phyloP scores from a whole-genome alignment of 2,888 invertebrate genomes.

The Eupsilia transversa region DNA sequence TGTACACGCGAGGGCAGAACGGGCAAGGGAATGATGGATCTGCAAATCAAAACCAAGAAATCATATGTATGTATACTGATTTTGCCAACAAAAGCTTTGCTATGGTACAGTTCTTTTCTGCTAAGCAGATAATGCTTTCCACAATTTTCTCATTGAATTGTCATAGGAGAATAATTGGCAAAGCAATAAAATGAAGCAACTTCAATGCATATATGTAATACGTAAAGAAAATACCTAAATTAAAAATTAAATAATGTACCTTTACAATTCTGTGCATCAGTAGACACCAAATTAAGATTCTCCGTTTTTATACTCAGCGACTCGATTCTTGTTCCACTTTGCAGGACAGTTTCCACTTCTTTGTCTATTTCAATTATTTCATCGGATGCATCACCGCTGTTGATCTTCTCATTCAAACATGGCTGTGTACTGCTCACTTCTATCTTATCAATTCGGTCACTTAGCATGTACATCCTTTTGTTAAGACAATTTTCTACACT shows the following conservation, averaged over 20 bases:
- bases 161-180: neutral
- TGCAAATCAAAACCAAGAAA: constrained; percentile 59
- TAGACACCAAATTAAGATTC: constrained; percentile 83
- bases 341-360: constrained; percentile 87
- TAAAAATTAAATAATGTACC: constrained; percentile 68
- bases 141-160: neutral
- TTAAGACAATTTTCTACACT: constrained; percentile 74
- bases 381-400: constrained; percentile 71
- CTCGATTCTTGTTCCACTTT: constrained; percentile 88
- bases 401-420: constrained; percentile 81
- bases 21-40: constrained; percentile 92
- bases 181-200: neutral
- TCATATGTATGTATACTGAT: neutral
- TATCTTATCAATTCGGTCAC: constrained; percentile 78
- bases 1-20: constrained; percentile 91
- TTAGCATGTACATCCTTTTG: constrained; percentile 75
- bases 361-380: constrained; percentile 87
- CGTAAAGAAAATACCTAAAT: neutral
- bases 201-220: neutral
- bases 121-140: neutral
- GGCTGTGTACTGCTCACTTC: constrained; percentile 89
- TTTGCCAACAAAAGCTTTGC: neutral
- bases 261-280: constrained; percentile 85
- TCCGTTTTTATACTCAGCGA: constrained; percentile 86
- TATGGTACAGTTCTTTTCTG: neutral